Evolutionary conservation across 2,113 vertebrate genomes (phyloP).

Genomic region (Oenanthe melanoleuca): DNA sequence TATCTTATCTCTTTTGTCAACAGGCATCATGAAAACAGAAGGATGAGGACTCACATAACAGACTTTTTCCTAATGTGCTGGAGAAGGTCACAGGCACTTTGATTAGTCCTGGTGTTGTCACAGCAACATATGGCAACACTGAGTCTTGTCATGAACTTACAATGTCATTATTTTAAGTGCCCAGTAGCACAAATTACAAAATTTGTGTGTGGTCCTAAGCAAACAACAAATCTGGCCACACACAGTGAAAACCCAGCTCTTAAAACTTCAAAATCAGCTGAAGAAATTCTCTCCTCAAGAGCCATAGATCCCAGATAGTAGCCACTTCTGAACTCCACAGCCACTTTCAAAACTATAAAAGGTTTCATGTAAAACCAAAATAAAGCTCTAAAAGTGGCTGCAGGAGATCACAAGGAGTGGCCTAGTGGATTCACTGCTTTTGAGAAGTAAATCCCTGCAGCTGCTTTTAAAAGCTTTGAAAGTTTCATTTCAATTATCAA

Average conservation of each 20-base stretch:
- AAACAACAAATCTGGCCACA: slow-evolving; percentile 64
- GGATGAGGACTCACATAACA: background rate
- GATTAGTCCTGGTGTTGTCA: background rate
- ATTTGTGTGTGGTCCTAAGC: slow-evolving; percentile 62
- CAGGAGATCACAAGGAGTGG: slow-evolving; percentile 60
- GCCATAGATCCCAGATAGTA: slow-evolving; percentile 58
- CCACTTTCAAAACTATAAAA: slow-evolving; percentile 58
- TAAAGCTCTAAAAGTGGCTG: slow-evolving; percentile 58
- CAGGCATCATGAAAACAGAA: background rate
- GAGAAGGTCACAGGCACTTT: background rate
- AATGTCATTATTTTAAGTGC: slow-evolving; percentile 38
- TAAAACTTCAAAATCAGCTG: slow-evolving; percentile 57
- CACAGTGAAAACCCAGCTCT: slow-evolving; percentile 43
- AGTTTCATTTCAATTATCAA: slow-evolving; percentile 68
- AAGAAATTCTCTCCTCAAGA: slow-evolving; percentile 52
- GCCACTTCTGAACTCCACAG: slow-evolving; percentile 58
- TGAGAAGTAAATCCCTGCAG: slow-evolving; percentile 64
- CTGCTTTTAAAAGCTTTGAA: slow-evolving; percentile 63
- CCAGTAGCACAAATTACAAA: slow-evolving; percentile 45
- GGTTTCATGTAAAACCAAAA: slow-evolving; percentile 55
- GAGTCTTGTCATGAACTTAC: background rate
- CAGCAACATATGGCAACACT: slow-evolving; percentile 4
- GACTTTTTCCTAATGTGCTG: background rate
- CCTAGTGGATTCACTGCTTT: slow-evolving; percentile 62
- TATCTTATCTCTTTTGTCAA: slow-evolving; percentile 23